Conservation (phyloP, 1,140 invertebrate species). For the Drosophila seguyi region DNA sequence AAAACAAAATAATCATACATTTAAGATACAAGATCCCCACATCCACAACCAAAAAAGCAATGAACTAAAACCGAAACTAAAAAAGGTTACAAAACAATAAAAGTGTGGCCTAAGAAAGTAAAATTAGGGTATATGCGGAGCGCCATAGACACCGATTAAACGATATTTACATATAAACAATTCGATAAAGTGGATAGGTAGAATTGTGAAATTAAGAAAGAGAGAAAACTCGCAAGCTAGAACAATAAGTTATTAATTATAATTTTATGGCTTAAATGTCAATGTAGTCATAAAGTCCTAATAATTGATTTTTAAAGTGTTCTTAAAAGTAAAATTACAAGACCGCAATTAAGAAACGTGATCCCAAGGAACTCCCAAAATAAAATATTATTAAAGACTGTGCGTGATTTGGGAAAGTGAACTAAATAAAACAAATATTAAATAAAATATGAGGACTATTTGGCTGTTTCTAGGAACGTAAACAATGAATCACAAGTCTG, state of each 20-base stretch:
- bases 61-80: conserved; percentile 16
- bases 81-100: conserved; percentile 11
- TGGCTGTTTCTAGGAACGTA: neutral
- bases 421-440: neutral
- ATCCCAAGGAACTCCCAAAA: neutral
- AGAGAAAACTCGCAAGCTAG: neutral
- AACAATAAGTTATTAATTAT: neutral
- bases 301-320: neutral
- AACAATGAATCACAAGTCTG: conserved; percentile 9
- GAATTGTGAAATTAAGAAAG: neutral
- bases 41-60: conserved; percentile 26
- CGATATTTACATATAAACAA: neutral
- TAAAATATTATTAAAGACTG: neutral
- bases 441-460: neutral
- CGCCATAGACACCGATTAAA: conserved; percentile 2
- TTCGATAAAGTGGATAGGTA: conserved; percentile 5
- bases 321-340: neutral
- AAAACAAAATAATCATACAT: conserved; percentile 71
- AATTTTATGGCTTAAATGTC: neutral
- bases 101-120: conserved; percentile 10
- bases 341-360: neutral
- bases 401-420: neutral
- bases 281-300: no score
- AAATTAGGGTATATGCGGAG: neutral
- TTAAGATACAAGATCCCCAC: conserved; percentile 51